Base-by-base conservation (phyloP, 2,797 vertebrate genomes). In the Meriones psammophilus region DNA sequence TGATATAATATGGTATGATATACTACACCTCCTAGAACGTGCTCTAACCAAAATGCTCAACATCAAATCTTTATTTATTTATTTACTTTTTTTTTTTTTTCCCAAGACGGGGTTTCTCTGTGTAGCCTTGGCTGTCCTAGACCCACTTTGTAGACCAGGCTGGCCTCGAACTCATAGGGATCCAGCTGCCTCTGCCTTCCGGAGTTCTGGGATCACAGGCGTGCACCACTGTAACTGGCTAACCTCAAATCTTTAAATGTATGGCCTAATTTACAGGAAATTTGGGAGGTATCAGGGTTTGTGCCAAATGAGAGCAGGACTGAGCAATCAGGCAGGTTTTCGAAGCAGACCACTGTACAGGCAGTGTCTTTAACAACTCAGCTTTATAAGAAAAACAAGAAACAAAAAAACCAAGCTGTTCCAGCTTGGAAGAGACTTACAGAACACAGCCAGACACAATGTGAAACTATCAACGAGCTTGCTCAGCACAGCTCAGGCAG, bases 401-500 rank as follows among this genome's bases (percentile, higher is more conserved):
- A 69, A n/a, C 60, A 85, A 68, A 46, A 42, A 14, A 85, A 0
- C 5, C 15, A 84, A 74, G 36, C 74, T 62, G 77, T 69, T 80
- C 78, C 33, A 58, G 60, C 62, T 15, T 62, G 9, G 26, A 84
- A 93, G 39, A 93, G 33, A 69, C 54, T 78, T 85, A 80, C 39
- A 83, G 71, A 85, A 81, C 42, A 76, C n/a, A 73, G 39, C 9
- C 46, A 93, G 60, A 85, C 0, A 9, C 36, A 88, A 76, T 8
- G 36, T 26, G 62, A 86, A 8, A 24, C 0, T 91, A 24, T 13
- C 91, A 68, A 89, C 46, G 71, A 94, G 87, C 9, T 39, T n/a
- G 71, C 71, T 88, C 92, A 93, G 92, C 66, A 93, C 58, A 81
- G 90, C 89, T 92, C 92, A 89, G 39, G 69, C 95, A 95, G 60